These are phyloP conservation scores for Cygnus buccinator DNA, from an alignment of 2,113 vertebrate genomes.

Conservation along the genomic window DNA sequence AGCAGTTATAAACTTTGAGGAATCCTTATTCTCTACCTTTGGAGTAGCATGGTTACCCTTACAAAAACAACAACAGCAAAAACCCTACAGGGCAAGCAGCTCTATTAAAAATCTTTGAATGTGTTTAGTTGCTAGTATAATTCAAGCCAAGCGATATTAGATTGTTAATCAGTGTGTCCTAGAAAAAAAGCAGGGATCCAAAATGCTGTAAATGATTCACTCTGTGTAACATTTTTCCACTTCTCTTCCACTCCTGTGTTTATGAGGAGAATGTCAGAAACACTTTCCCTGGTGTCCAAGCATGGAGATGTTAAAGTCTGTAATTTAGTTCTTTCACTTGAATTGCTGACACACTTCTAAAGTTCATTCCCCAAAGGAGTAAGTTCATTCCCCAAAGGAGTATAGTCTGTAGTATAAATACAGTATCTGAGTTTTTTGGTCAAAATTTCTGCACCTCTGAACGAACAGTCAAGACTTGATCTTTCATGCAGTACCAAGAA, in stretches of 20 bases:
- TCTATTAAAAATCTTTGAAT: neutral
- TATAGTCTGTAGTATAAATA: neutral
- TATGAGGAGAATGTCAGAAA: neutral
- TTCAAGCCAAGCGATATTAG: neutral
- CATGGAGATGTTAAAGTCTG: neutral
- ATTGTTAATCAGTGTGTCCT: neutral
- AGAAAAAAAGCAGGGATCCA: neutral
- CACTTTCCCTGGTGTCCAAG: fast-evolving
- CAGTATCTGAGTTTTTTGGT: neutral
- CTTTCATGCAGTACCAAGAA: neutral
- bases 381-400: too few relatives aligned
- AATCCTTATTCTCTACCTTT: neutral
- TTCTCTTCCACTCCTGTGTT: neutral
- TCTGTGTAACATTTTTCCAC: neutral
- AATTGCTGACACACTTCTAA: neutral
- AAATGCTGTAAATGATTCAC: neutral
- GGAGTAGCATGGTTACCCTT: neutral
- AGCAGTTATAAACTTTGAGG: neutral
- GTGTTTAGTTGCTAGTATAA: neutral
- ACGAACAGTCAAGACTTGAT: neutral
- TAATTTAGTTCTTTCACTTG: neutral
- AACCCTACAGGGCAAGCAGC: neutral
- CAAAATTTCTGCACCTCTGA: neutral
- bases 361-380: neutral
- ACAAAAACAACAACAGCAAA: neutral